Conservation (phyloP, 2,888 invertebrate genomes). For the Pseudolycoriella hygida region DNA sequence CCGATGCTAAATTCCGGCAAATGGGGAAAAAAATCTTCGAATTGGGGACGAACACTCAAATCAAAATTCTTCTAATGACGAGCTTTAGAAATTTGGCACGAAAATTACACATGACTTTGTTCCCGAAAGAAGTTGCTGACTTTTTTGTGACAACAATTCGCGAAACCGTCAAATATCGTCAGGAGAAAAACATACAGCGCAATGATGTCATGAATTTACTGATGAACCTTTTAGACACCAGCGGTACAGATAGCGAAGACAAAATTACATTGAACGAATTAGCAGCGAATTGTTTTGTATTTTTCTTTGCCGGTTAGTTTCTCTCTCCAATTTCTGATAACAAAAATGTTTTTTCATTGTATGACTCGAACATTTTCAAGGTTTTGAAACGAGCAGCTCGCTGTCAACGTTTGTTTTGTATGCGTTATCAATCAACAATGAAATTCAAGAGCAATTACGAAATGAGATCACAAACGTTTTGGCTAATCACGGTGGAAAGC, state of each 20-base stretch:
- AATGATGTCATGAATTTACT: constrained; percentile 37
- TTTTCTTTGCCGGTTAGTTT: no score
- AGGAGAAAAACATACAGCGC: constrained; percentile 24
- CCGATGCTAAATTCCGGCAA: constrained; percentile 34
- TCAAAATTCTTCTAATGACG: constrained; percentile 4
- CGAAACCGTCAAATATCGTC: constrained; percentile 28
- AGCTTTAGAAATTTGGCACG: neutral
- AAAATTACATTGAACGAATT: no score
- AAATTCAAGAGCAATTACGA: constrained; percentile 31
- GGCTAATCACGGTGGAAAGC: constrained; percentile 22
- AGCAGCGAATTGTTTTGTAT: no score
- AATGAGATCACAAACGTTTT: constrained; percentile 30
- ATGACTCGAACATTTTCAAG: no score
- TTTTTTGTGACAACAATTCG: constrained; percentile 30
- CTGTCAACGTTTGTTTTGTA: constrained; percentile 35
- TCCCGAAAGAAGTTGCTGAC: constrained; percentile 11
- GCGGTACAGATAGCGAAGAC: constrained; percentile 24
- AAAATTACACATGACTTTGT: neutral
- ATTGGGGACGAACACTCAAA: neutral
- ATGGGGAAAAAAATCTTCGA: constrained; percentile 31
- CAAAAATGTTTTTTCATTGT: no score
- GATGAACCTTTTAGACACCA: no score
- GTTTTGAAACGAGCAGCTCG: constrained; percentile 19
- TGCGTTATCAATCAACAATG: constrained; percentile 33
- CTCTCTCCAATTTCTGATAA: no score